These are phyloP conservation scores for Ctenicera cuprea DNA, from an alignment of 2,888 invertebrate genomes.

Conservation along the genomic window DNA sequence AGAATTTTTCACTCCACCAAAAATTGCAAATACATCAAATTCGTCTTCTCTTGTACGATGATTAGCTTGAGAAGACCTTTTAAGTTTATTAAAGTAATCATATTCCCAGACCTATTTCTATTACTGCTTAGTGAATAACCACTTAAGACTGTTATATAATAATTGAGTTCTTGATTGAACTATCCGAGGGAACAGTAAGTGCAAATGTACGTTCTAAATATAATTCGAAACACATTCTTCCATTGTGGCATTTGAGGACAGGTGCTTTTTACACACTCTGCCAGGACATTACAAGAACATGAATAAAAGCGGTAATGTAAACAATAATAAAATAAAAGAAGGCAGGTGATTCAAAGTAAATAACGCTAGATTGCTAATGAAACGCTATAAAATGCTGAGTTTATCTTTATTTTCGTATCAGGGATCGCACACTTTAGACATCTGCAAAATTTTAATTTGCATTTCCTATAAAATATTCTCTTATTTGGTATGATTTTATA, in stretches of 20 bases:
- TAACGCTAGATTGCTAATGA: conserved; percentile 43
- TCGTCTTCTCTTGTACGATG: conserved; percentile 31
- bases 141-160: conserved; percentile 62
- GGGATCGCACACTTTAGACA: conserved; percentile 19
- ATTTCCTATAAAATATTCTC: conserved; percentile 25
- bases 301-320: conserved; percentile 35
- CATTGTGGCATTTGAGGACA: conserved; percentile 27
- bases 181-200: conserved; percentile 51
- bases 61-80: conserved; percentile 49
- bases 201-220: conserved; percentile 48
- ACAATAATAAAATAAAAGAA: conserved; percentile 48
- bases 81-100: conserved; percentile 58
- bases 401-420: conserved; percentile 32
- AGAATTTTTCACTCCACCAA: too few species aligned
- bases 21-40: conserved; percentile 35
- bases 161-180: conserved; percentile 61
- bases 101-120: conserved; percentile 60
- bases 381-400: conserved; percentile 36
- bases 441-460: conserved; percentile 29
- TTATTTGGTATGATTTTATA: conserved; percentile 3
- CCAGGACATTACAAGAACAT: conserved; percentile 1
- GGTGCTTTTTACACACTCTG: conserved; percentile 36
- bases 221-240: conserved; percentile 28
- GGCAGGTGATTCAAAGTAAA: conserved; percentile 47
- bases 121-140: conserved; percentile 61